Evolutionary conservation across 2,797 vertebrate genomes (phyloP).

Genomic region (Bufotes viridis): DNA sequence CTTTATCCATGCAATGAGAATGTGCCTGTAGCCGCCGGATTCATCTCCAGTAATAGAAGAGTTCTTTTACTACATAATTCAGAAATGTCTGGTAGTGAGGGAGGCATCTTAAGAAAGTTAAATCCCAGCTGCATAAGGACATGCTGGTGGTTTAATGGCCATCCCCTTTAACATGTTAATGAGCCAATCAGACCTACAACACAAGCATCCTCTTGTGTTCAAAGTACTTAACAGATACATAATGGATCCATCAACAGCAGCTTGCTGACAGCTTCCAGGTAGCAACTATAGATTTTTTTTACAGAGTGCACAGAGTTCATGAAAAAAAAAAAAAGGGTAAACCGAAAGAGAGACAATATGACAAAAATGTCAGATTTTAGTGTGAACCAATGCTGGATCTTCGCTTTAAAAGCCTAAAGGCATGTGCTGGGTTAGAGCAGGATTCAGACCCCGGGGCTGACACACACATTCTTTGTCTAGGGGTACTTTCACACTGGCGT

Average conservation of each 20-base stretch:
- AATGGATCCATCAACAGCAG: background rate
- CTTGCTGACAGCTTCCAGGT: background rate
- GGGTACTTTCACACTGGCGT: too few species aligned
- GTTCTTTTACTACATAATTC: too few species aligned
- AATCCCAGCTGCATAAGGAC: too few species aligned
- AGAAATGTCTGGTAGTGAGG: too few species aligned
- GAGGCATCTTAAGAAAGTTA: too few species aligned
- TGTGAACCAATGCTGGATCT: too few species aligned
- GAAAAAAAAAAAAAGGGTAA: background rate
- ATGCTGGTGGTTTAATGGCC: too few species aligned
- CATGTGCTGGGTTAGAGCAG: background rate
- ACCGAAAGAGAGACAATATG: background rate
- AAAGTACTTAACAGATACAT: background rate
- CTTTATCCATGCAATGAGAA: too few species aligned
- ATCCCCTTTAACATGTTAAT: background rate
- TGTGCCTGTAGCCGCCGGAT: too few species aligned
- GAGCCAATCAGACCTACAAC: background rate
- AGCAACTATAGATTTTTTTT: background rate
- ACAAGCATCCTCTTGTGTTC: background rate
- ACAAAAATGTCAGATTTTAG: too few species aligned
- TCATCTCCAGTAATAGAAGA: too few species aligned
- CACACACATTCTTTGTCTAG: background rate
- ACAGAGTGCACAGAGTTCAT: background rate
- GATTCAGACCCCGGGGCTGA: background rate
- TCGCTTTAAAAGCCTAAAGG: background rate